phyloP scores from a whole-genome alignment of 2,113 vertebrate species.

The Arvicanthis niloticus region DNA sequence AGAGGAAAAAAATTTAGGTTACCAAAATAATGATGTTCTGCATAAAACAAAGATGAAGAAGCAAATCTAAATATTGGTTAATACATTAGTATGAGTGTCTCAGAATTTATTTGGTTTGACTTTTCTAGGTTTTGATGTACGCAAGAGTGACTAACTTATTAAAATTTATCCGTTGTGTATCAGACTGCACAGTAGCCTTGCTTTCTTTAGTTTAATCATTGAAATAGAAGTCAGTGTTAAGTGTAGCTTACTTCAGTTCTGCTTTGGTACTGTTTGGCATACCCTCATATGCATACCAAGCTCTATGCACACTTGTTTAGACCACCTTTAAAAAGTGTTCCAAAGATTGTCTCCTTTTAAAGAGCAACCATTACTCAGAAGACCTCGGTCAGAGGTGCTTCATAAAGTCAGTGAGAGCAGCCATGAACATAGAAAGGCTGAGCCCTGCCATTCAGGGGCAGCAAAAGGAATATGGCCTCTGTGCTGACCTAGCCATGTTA shows the following conservation, averaged over 20 bases:
- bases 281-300: background rate
- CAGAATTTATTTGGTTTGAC: background rate
- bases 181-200: background rate
- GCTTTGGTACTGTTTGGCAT: background rate
- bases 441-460: background rate
- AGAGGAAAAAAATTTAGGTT: conserved; percentile 19
- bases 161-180: background rate
- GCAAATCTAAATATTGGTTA: background rate
- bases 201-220: background rate
- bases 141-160: background rate
- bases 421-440: background rate
- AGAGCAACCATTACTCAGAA: background rate
- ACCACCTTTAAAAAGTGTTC: background rate
- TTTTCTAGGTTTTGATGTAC: conserved; percentile 15
- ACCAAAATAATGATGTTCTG: background rate
- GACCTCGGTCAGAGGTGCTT: background rate
- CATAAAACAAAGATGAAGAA: conserved; percentile 9
- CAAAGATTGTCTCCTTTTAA: background rate
- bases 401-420: background rate
- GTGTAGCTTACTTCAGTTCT: background rate
- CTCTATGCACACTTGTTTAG: background rate
- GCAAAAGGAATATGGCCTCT: background rate
- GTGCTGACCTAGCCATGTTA: background rate
- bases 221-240: conserved; percentile 11
- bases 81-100: background rate